Evolutionary conservation across 2,888 invertebrate species (phyloP).

Genomic region (Teinopalpus imperialis): DNA sequence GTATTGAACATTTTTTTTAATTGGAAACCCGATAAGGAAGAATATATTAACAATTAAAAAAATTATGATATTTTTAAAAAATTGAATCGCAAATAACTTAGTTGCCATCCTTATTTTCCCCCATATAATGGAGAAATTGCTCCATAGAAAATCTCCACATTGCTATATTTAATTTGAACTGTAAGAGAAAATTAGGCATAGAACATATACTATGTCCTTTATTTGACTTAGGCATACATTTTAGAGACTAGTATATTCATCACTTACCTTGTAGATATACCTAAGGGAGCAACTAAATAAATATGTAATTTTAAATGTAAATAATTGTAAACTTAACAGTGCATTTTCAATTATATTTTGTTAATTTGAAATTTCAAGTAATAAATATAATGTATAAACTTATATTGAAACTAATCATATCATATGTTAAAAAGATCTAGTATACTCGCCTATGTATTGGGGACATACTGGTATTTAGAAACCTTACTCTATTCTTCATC

Average conservation of each 20-base stretch:
- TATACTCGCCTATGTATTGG: too few relatives aligned
- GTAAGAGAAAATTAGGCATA: constrained; percentile 3
- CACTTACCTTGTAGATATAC: constrained; percentile 65
- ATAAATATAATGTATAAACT: background rate
- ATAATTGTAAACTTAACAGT: constrained; percentile 47
- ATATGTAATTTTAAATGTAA: constrained; percentile 52
- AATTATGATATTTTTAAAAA: too few relatives aligned
- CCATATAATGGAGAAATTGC: background rate
- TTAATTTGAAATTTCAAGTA: background rate
- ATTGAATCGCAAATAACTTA: too few relatives aligned
- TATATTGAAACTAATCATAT: constrained; percentile 2
- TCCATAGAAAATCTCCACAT: background rate
- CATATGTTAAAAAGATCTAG: background rate
- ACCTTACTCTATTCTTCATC: too few relatives aligned
- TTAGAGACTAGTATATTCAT: constrained; percentile 39
- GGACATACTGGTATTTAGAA: too few relatives aligned
- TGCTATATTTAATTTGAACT: background rate
- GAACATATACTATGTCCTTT: constrained; percentile 4
- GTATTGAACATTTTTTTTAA: too few relatives aligned
- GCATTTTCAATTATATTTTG: constrained; percentile 22
- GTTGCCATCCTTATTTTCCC: background rate
- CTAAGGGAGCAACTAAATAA: constrained; percentile 76
- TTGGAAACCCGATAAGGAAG: too few relatives aligned
- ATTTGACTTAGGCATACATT: background rate
- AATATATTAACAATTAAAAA: too few relatives aligned